Conservation (phyloP, 2,797 vertebrate species). For the Podargus strigoides region DNA sequence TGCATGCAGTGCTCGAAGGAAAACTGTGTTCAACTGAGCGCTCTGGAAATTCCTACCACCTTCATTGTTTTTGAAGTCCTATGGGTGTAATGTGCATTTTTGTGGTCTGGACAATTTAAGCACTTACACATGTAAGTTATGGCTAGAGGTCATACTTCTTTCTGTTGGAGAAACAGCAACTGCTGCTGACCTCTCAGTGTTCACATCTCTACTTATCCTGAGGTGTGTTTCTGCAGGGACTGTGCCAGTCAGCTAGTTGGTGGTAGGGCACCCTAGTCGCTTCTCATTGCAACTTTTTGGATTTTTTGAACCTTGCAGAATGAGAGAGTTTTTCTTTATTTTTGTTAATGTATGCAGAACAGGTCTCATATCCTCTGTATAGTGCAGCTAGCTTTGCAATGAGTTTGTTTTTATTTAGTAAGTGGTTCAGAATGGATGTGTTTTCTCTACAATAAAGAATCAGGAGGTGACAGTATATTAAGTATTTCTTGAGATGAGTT, state of each 20-base stretch:
- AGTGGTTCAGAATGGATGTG: neutral
- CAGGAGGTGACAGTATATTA: neutral
- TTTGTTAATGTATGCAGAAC: neutral
- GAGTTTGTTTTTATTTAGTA: neutral
- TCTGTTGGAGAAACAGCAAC: neutral
- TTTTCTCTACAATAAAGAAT: neutral
- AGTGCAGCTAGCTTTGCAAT: neutral
- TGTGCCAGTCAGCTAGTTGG: neutral
- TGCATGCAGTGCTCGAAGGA: neutral
- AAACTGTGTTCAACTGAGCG: neutral
- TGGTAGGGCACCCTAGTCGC: neutral
- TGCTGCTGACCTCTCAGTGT: neutral
- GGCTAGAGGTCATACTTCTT: neutral
- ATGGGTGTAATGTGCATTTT: constrained; percentile 1
- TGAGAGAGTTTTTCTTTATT: neutral
- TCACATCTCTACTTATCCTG: neutral
- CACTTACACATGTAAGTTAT: constrained; percentile 14
- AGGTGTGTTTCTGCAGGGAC: neutral
- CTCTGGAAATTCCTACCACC: neutral
- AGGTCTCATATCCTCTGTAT: neutral
- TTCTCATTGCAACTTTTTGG: neutral
- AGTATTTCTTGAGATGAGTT: neutral
- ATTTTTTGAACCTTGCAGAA: neutral
- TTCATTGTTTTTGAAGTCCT: neutral
- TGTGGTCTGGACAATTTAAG: constrained; percentile 25